Base-by-base conservation (phyloP, 2,113 vertebrate genomes). In the Panthera leo region DNA sequence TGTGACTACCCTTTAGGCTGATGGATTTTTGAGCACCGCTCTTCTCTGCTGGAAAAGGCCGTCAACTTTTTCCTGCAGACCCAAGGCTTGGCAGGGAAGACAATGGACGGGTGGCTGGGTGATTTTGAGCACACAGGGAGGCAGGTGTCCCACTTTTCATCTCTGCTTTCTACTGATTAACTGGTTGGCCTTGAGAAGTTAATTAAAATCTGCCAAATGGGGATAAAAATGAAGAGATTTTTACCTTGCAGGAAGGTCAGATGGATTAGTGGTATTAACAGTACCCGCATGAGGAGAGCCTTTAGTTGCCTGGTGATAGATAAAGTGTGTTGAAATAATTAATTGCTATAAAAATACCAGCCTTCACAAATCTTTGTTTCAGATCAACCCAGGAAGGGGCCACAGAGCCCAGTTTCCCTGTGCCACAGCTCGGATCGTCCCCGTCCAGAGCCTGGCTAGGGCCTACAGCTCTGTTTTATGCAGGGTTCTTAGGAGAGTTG, bases 151-250 rank as follows among this genome's bases (percentile, higher is more conserved):
- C 93, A 97, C 94, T 97, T 98, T 97, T 95, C 95, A 53, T 97
- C 86, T 93, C 91, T 82, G 85, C 70, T 97, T 97, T 96, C 82
- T 63, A 86, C 98, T 94, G 97, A 97, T 97, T 97, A 97, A 97
- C 97, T 94, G 83, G 85, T 97, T 95, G 96, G 97, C 92, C 85
- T 97, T 97, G 97, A 97, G 94, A 98, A 98, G 88, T 98, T 98
- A 98, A 98, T 98, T 98, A 98, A 98, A 97, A 98, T 97, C 88
- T 97, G 96, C 97, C 97, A 97, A 98, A 98, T 96, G 97, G 97
- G 97, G 98, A 97, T 98, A 97, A 97, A 95, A 97, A 97, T 78
- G 96, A 91, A 97, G 95, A 97, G 96, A 89, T 96, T 96, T 98
- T 89, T 96, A 95, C 97, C 94, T 98, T 93, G 94, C 90, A 98